phyloP scores from a whole-genome alignment of 2,888 invertebrate species.

The Eupeodes latifasciatus region DNA sequence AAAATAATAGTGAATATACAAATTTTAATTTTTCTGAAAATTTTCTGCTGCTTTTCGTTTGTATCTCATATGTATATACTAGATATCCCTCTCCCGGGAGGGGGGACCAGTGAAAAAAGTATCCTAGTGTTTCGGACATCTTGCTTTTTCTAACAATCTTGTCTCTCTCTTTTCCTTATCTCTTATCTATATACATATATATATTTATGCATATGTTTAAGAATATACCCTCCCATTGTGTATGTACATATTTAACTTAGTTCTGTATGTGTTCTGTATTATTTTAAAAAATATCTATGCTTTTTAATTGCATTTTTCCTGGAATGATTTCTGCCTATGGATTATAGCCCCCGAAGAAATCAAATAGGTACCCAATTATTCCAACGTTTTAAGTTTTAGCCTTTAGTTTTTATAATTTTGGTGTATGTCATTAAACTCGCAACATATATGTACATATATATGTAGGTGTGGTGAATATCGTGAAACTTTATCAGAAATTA shows the following conservation, averaged over 20 bases:
- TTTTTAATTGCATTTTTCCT: conserved; percentile 29
- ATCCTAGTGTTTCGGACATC: conserved; percentile 53
- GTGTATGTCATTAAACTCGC: not conserved
- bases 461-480: conserved; percentile 56
- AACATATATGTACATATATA: not conserved
- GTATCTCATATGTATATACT: conserved; percentile 15
- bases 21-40: conserved; percentile 30
- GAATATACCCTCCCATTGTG: conserved; percentile 43
- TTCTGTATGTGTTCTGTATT: conserved; percentile 24
- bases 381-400: not conserved
- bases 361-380: not conserved
- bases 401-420: not conserved
- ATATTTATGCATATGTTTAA: not conserved
- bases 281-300: not conserved
- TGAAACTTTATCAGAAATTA: conserved; percentile 19
- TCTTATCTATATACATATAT: conserved; percentile 14
- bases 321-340: conserved; percentile 9
- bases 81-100: conserved; percentile 70
- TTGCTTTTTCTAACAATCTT: conserved; percentile 32
- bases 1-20: conserved; percentile 38
- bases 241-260: conserved; percentile 50
- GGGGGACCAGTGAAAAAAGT: conserved; percentile 50
- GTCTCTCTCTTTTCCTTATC: conserved; percentile 32
- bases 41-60: conserved; percentile 30
- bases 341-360: not conserved